phyloP scores from a whole-genome alignment of 2,888 invertebrate genomes.

The Mythimna vitellina region DNA sequence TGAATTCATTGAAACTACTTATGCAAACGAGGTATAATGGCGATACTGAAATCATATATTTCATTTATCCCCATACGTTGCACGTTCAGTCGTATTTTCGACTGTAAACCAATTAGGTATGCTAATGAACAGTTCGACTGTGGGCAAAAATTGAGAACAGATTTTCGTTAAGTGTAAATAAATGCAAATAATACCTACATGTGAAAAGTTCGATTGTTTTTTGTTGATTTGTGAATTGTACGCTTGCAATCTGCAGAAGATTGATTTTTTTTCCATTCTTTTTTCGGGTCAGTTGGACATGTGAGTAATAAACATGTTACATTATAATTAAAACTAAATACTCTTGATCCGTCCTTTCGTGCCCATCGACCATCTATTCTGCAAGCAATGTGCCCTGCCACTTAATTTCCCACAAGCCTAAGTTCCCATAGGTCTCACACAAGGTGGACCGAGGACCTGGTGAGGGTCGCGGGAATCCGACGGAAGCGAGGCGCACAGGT shows the following conservation, averaged over 20 bases:
- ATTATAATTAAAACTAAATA: too few species aligned
- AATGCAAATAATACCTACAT: slow-evolving; percentile 22
- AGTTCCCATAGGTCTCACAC: too few species aligned
- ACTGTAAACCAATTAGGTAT: slow-evolving; percentile 55
- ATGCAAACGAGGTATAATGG: slow-evolving; percentile 79
- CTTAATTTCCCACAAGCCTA: too few species aligned
- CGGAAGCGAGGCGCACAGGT: too few species aligned
- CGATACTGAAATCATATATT: slow-evolving; percentile 70
- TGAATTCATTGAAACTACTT: slow-evolving; percentile 73
- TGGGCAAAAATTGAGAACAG: slow-evolving; percentile 47
- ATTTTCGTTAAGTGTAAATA: slow-evolving; percentile 48
- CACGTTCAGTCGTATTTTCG: slow-evolving; percentile 41
- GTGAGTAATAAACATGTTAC: too few species aligned
- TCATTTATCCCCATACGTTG: slow-evolving; percentile 57
- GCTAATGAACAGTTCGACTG: slow-evolving; percentile 57
- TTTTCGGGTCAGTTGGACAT: too few species aligned
- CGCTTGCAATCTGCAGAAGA: not conserved
- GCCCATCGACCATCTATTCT: too few species aligned
- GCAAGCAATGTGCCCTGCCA: too few species aligned
- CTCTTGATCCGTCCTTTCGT: too few species aligned
- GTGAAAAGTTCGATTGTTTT: slow-evolving; percentile 4
- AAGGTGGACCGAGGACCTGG: too few species aligned
- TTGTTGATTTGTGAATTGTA: not conserved
- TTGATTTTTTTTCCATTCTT: not conserved
- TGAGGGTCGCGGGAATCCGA: too few species aligned